phyloP scores from a whole-genome alignment of 2,797 vertebrate species.

The Momotus momota region DNA sequence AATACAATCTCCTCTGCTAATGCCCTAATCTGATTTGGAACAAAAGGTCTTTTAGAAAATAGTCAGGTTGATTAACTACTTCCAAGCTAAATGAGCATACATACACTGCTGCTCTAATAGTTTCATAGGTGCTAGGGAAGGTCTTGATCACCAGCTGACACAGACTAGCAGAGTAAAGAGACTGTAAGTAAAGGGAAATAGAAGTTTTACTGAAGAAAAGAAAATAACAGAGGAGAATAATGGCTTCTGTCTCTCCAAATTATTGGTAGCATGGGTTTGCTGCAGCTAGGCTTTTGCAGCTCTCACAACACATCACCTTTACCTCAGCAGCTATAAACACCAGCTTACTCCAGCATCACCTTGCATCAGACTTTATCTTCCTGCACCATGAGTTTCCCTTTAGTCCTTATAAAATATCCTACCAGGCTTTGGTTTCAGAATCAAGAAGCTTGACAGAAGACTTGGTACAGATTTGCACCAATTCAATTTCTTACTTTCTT shows the following conservation, averaged over 20 bases:
- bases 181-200: constrained; percentile 20
- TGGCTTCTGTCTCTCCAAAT: constrained; percentile 75
- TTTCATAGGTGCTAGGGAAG: constrained; percentile 7
- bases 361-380: background rate
- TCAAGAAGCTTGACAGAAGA: background rate
- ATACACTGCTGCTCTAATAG: background rate
- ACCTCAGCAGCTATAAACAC: constrained; percentile 1
- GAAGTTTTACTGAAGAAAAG: constrained; percentile 55
- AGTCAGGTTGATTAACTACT: background rate
- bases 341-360: background rate
- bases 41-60: background rate
- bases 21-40: background rate
- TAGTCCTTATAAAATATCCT: background rate
- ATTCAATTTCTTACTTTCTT: background rate
- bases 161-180: background rate
- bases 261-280: constrained; percentile 30
- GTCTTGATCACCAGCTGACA: constrained; percentile 34
- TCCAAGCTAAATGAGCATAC: background rate
- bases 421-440: background rate
- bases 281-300: background rate
- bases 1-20: background rate
- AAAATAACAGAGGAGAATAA: constrained; percentile 60
- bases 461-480: background rate
- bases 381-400: background rate
- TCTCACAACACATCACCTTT: constrained; percentile 19